phyloP scores from a whole-genome alignment of 92 coral and sea anemone genomes.

The Scolanthus callimorphus region DNA sequence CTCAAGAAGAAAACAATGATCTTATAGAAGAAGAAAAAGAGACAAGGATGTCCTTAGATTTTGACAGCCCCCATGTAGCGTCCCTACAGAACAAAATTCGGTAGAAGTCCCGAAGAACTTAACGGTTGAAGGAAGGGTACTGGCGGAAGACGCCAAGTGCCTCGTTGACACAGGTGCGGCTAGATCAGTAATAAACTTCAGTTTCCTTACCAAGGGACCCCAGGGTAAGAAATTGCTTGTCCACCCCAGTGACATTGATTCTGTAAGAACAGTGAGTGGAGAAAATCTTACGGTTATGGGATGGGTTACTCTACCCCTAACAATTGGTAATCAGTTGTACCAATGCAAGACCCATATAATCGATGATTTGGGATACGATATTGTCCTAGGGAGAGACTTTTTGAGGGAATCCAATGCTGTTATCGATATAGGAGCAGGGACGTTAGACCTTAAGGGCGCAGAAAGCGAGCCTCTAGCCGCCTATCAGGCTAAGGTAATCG shows the following conservation, averaged over 20 bases:
- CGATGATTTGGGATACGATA: slow-evolving; percentile 21
- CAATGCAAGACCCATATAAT: slow-evolving; percentile 5
- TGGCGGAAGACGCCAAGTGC: neutral
- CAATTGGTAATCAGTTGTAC: neutral
- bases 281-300: slow-evolving; percentile 27
- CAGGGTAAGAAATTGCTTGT: slow-evolving; percentile 2
- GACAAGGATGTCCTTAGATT: neutral
- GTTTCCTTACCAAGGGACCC: neutral
- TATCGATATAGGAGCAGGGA: no score
- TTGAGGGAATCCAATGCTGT: no score
- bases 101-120: slow-evolving; percentile 3
- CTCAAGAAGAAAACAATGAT: neutral
- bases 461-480: neutral
- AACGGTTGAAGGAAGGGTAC: slow-evolving; percentile 6
- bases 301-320: neutral
- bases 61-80: neutral
- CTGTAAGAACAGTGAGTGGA: slow-evolving; percentile 44
- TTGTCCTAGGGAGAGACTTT: slow-evolving; percentile 47
- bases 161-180: slow-evolving; percentile 51
- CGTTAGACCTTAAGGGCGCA: neutral
- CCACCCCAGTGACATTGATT: neutral
- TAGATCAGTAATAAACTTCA: slow-evolving; percentile 7
- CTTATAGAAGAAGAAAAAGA: neutral
- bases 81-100: neutral
- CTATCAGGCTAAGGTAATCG: slow-evolving; percentile 5